Evolutionary conservation across 2,113 vertebrate genomes (phyloP).

Genomic region (Cranoglanis bouderius): DNA sequence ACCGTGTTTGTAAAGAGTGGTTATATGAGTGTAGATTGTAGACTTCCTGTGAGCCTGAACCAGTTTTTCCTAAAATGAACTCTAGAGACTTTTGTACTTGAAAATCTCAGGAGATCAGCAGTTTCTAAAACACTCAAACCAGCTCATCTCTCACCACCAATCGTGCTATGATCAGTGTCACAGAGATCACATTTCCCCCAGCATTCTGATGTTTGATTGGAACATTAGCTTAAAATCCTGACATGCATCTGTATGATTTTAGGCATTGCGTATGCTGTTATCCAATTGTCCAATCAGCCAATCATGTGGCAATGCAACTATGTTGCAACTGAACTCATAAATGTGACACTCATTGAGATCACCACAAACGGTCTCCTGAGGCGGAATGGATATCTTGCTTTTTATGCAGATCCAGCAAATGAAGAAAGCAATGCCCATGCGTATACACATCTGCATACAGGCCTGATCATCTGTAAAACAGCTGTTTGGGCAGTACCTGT

Average conservation of each 20-base stretch:
- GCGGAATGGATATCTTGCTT: background rate
- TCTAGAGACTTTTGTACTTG: background rate
- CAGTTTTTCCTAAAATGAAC: background rate
- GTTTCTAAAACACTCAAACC: background rate
- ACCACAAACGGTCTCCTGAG: background rate
- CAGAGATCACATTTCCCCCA: background rate
- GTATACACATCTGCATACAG: slow-evolving; percentile 10
- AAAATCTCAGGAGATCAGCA: background rate
- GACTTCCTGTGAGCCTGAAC: background rate
- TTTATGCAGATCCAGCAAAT: background rate
- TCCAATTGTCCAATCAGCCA: background rate
- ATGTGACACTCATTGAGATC: background rate
- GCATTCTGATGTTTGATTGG: background rate
- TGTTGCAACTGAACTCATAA: background rate
- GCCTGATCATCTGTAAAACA: slow-evolving; percentile 58
- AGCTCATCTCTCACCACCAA: background rate
- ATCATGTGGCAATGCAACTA: background rate
- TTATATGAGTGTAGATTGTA: background rate
- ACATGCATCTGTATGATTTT: background rate
- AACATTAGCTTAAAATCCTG: background rate
- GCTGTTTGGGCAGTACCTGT: slow-evolving; percentile 68
- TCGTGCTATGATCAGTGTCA: background rate
- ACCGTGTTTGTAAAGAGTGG: background rate
- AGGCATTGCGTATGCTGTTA: background rate
- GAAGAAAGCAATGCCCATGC: background rate